Base-by-base conservation (phyloP, 2,888 invertebrate species). In the Exephanes ischioxanthus region DNA sequence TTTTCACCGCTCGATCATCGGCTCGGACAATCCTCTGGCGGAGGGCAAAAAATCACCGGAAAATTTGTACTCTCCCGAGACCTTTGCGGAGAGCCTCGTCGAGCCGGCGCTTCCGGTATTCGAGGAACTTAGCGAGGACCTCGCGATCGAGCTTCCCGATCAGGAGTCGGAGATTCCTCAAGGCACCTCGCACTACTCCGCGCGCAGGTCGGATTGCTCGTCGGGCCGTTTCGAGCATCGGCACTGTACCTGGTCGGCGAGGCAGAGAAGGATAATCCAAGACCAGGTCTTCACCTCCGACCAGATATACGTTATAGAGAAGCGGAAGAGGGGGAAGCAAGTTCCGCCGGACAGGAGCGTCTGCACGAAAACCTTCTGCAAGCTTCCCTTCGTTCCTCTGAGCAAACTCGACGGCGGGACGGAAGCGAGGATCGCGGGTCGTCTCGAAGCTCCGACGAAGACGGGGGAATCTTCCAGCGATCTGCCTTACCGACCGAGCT, bases 221-320 rank as follows among this genome's bases (percentile, higher is more conserved):
- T 67, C 55, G 26, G 86, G 75, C 14, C 30, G 67, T 55, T 22
- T 67, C 22, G 77, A 41, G 11, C 89, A 89, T 81, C 78, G 87
- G 37, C 89, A 89, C 75, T 87, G 87, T 58, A 30, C 41, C 53
- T 53, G 86, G 26, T 77, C 86, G 26, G 61, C 84, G 14, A 67
- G 61, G 41, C 16, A 33, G 26, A 79, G 61, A 19, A 75, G 70
- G 72, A 81, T 88, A 30, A 11, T 76, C 30, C 70, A 63, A 11
- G 55, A 83, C 9, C 71, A 83, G 16, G 77, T 77, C 5, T 88
- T 87, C 61, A 80, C 87, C 3, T 37, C 75, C 4, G 84, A 89
- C 51, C 77, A 87, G 51, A 48, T 89, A 14, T 89, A 88, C 86
- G 85, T 89, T 6, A 86, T 89, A 63, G 85, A 88, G n/a, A 88